Evolutionary conservation across 2,113 vertebrate species (phyloP).

Genomic region (Halichoerus grypus): DNA sequence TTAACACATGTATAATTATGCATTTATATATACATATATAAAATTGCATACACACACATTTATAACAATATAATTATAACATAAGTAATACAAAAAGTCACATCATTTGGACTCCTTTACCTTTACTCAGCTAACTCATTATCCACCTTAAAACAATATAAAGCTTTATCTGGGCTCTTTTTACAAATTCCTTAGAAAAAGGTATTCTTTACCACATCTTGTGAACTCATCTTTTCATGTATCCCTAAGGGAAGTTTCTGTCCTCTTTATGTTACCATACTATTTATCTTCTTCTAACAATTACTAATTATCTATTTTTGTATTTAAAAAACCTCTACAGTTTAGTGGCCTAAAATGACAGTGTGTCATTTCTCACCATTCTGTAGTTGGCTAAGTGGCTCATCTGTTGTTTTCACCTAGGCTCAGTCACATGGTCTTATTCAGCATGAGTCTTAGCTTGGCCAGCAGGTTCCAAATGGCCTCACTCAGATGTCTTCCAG

Average conservation of each 20-base stretch:
- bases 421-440: neutral
- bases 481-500: neutral
- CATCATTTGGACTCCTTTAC: neutral
- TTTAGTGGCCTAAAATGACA: neutral
- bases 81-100: neutral
- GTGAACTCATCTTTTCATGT: neutral
- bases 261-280: neutral
- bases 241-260: neutral
- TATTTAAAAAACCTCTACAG: neutral
- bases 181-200: neutral
- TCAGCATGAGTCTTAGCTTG: neutral
- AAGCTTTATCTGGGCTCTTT: neutral
- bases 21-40: neutral
- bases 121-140: neutral
- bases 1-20: neutral
- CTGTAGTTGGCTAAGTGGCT: neutral
- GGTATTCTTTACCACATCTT: neutral
- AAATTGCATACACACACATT: neutral
- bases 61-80: neutral
- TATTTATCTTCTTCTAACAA: neutral
- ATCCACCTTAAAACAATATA: neutral
- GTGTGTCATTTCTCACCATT: neutral
- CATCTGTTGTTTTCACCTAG: neutral
- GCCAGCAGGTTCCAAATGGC: neutral
- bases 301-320: neutral